phyloP scores from a whole-genome alignment of 2,888 invertebrate species.

The Dynastes maya region DNA sequence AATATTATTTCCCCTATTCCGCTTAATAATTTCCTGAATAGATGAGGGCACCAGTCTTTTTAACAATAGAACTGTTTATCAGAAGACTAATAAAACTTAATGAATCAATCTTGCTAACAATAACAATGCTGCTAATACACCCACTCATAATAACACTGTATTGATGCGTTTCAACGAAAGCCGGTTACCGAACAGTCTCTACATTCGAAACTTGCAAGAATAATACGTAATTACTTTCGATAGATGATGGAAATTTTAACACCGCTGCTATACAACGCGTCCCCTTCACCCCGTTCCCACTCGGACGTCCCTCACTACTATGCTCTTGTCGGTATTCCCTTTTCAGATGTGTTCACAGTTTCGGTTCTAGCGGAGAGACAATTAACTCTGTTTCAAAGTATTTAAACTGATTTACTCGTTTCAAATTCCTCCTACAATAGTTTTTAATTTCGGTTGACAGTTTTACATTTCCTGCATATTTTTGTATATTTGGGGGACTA shows the following conservation, averaged over 20 bases:
- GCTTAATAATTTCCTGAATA: constrained; percentile 46
- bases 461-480: constrained; percentile 42
- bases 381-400: constrained; percentile 40
- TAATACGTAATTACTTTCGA: constrained; percentile 39
- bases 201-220: constrained; percentile 28
- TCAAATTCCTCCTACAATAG: constrained; percentile 35
- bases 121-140: constrained; percentile 41
- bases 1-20: constrained; percentile 42
- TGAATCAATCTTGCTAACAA: constrained; percentile 39
- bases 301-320: neutral
- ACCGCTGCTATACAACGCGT: neutral
- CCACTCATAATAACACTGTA: constrained; percentile 19
- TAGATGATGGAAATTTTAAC: constrained; percentile 41
- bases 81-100: constrained; percentile 42
- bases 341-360: neutral
- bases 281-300: neutral
- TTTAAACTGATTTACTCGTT: constrained; percentile 43
- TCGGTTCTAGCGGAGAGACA: constrained; percentile 17
- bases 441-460: constrained; percentile 42
- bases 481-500: neutral
- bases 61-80: constrained; percentile 47
- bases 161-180: constrained; percentile 31
- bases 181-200: neutral
- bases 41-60: constrained; percentile 28
- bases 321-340: neutral